Percentiles rank a stretch among this genome's conserved stretches.
phyloP scores from a whole-genome alignment of 2,113 vertebrate genomes.

The Bambusicola thoracicus region DNA sequence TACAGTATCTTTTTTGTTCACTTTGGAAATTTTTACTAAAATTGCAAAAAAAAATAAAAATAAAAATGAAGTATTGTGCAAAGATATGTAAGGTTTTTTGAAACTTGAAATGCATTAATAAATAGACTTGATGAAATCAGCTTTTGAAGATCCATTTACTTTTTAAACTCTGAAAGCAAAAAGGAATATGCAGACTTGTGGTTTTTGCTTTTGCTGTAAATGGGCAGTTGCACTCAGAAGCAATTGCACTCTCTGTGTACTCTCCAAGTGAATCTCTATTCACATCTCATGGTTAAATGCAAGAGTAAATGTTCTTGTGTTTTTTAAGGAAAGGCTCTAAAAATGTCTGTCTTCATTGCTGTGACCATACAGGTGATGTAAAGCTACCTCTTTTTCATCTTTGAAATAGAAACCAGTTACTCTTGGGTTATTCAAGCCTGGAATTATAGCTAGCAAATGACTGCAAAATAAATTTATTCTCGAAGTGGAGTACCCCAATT shows the following conservation, averaged over 20 bases:
- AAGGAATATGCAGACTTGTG: not conserved
- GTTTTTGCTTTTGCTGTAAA: not conserved
- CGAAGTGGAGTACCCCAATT: not conserved
- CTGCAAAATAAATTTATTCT: not conserved
- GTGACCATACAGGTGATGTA: not conserved
- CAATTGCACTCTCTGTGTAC: fast-evolving
- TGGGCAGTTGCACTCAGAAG: not conserved
- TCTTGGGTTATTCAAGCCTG: not conserved
- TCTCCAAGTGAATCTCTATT: not conserved
- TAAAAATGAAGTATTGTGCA: constrained; percentile 90
- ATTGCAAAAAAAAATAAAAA: constrained; percentile 91
- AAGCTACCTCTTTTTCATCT: not conserved
- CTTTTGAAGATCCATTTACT: constrained; percentile 71
- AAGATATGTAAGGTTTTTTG: constrained; percentile 91
- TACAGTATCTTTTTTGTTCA: constrained; percentile 89
- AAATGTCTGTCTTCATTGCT: not conserved
- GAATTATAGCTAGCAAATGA: not conserved
- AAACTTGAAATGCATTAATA: constrained; percentile 99
- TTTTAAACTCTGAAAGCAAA: constrained; percentile 40
- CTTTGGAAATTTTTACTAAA: constrained; percentile 92
- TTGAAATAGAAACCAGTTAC: not conserved
- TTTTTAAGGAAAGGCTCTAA: not conserved
- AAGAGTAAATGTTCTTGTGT: not conserved
- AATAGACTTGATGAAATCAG: constrained; percentile 88
- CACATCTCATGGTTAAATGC: not conserved